Evolutionary conservation across 2,113 vertebrate species (phyloP).

Genomic region (Columba janthina): DNA sequence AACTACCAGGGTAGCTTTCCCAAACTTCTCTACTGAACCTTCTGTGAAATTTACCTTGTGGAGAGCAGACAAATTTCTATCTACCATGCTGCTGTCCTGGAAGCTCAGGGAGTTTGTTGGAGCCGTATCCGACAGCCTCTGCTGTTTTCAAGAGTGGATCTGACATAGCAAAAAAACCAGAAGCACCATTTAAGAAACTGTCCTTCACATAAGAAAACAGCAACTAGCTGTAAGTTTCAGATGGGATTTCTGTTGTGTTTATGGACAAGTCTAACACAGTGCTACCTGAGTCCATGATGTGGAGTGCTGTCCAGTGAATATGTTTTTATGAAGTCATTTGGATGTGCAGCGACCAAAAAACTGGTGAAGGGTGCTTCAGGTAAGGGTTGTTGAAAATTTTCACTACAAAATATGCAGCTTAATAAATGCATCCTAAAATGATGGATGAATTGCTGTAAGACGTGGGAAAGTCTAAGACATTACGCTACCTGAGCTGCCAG

Average conservation of each 20-base stretch:
- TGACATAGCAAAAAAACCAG: background rate
- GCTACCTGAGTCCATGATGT: background rate
- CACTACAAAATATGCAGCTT: background rate
- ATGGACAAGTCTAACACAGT: background rate
- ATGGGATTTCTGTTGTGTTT: background rate
- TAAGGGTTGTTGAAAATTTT: background rate
- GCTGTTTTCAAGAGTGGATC: background rate
- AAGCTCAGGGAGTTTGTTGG: background rate
- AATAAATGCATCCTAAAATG: background rate
- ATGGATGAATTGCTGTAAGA: background rate
- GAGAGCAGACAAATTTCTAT: background rate
- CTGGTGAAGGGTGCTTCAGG: background rate
- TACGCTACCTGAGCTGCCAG: background rate
- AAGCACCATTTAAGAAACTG: background rate
- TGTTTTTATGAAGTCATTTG: background rate
- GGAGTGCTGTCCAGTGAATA: background rate
- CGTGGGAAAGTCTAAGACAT: background rate
- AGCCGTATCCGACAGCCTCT: background rate
- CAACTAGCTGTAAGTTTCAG: background rate
- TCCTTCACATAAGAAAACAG: background rate
- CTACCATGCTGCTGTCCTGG: background rate
- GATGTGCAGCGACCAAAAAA: background rate
- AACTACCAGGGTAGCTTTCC: background rate
- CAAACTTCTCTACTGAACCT: background rate
- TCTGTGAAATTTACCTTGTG: slow-evolving; percentile 12